Percentiles rank a stretch among this genome's conserved stretches.
Evolutionary conservation across 2,888 invertebrate genomes (phyloP).

Genomic region (Heliconius sara): DNA sequence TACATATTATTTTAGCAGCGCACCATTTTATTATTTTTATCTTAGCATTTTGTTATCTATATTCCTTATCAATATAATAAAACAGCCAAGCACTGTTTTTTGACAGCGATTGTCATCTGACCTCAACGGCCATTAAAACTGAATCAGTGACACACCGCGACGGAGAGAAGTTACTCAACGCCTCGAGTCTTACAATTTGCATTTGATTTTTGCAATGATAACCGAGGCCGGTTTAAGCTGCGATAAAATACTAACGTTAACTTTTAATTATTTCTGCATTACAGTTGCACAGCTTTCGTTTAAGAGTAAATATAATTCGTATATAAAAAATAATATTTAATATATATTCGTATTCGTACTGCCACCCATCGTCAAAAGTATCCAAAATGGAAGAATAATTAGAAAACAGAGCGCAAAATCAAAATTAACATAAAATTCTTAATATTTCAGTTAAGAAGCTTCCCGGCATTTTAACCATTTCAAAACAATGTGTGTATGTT

Average conservation of each 20-base stretch:
- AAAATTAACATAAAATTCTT: not conserved
- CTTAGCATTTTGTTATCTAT: constrained; percentile 14
- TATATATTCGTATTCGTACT: too few relatives aligned
- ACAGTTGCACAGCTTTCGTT: not conserved
- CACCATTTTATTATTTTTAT: not conserved
- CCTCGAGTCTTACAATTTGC: constrained; percentile 27
- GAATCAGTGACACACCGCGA: constrained; percentile 34
- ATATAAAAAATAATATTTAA: too few relatives aligned
- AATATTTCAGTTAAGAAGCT: not conserved
- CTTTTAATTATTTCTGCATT: constrained; percentile 8
- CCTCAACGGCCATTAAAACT: constrained; percentile 36
- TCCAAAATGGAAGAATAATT: not conserved
- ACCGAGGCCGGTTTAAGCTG: constrained; percentile 28
- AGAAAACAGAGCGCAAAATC: not conserved
- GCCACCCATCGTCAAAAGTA: not conserved
- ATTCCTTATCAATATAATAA: constrained; percentile 24
- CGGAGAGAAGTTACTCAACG: constrained; percentile 32
- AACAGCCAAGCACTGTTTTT: not conserved
- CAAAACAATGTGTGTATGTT: constrained; percentile 5
- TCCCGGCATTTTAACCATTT: constrained; percentile 15
- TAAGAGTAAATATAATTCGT: not conserved
- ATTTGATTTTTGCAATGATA: constrained; percentile 43
- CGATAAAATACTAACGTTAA: constrained; percentile 24
- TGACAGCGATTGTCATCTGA: constrained; percentile 36
- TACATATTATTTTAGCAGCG: not conserved